A percentile compares a stretch with the other conserved stretches of the same genome.
phyloP scores from a whole-genome alignment of 1,140 invertebrate species.

The Drosophila sp. region DNA sequence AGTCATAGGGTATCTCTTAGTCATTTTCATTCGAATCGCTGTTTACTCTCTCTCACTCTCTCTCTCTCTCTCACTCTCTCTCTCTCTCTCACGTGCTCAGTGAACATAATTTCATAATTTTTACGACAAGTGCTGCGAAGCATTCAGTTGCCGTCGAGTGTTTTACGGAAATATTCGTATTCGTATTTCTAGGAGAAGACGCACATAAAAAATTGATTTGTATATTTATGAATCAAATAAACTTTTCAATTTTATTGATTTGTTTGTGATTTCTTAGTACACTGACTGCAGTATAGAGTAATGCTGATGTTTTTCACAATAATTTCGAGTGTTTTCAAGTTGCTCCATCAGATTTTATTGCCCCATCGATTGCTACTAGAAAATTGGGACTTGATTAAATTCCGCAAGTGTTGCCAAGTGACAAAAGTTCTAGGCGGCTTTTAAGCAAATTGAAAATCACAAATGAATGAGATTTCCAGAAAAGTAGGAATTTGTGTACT shows the following conservation, averaged over 20 bases:
- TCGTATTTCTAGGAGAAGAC: constrained; percentile 38
- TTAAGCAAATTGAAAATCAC: constrained; percentile 63
- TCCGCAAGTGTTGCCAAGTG: constrained; percentile 21
- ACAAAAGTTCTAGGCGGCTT: constrained; percentile 40
- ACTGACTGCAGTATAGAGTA: not conserved
- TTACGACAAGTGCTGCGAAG: constrained; percentile 62
- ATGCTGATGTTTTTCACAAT: constrained; percentile 33
- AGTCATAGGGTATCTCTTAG: constrained; percentile 22
- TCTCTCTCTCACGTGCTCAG: constrained; percentile 1
- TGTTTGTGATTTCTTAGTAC: constrained; percentile 60
- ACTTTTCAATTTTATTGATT: constrained; percentile 77
- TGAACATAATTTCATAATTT: constrained; percentile 74
- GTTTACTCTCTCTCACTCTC: not conserved
- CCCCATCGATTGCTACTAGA: constrained; percentile 11
- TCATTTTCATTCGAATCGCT: not conserved
- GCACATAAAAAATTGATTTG: constrained; percentile 74
- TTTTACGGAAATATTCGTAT: constrained; percentile 35
- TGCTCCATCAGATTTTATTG: constrained; percentile 12
- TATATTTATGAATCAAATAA: constrained; percentile 78
- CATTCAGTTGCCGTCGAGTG: constrained; percentile 6
- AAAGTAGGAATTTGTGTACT: constrained; percentile 36
- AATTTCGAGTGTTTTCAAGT: constrained; percentile 12
- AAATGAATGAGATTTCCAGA: constrained; percentile 36
- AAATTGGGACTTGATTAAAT: constrained; percentile 31
- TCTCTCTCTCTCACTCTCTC: not conserved